Evolutionary conservation across 2,888 invertebrate species (phyloP), one percentile per base, ranked within the genome.

Genomic region (Spicauda simplicius): DNA sequence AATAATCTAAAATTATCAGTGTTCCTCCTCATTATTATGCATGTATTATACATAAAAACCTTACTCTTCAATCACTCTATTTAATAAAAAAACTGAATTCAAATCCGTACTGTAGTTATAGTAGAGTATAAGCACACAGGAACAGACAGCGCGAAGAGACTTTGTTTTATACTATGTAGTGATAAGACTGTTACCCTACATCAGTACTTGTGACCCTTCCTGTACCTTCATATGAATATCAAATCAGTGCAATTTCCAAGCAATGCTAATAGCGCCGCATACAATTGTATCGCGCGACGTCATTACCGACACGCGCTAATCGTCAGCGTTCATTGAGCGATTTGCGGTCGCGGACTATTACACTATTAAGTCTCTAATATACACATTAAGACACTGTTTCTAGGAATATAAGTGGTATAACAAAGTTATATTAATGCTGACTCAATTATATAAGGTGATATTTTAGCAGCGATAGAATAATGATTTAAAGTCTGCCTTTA

Each of bases 191-290:
- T 25, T 25, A n/a, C n/a, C 25, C 5, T 25, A 4, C 25, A 25
- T 25, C 5, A 25, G 3, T 25, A 37, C 37, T 37, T 37, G 37
- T 37, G 37, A 37, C 37, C 12, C 12, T 11, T 12, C 33, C 69
- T 64, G 66, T 76, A 73, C 71, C 37, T 25, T 41, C 19, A 52
- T 69, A 69, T 70, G 71, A 72, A 77, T 77, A 77, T 76, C 62
- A 77, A 76, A 79, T 71, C 20, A 64, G 70, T 65, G 57, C 64
- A 62, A 62, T 62, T 54, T 54, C 20, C 45, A 25, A 41, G 62
- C 53, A 20, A 62, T 62, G 62, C 54, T 54, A 62, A 62, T 62
- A 41, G 19, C 33, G 19, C 33, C 61, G 30, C 25, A 61, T 14
- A 62, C 62, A 62, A 62, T 62, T 41, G 62, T 61, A 58, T 20